Percentiles rank a stretch among this genome's conserved stretches.
Conservation (phyloP, 2,888 invertebrate species). For the Drosophila colorata region DNA sequence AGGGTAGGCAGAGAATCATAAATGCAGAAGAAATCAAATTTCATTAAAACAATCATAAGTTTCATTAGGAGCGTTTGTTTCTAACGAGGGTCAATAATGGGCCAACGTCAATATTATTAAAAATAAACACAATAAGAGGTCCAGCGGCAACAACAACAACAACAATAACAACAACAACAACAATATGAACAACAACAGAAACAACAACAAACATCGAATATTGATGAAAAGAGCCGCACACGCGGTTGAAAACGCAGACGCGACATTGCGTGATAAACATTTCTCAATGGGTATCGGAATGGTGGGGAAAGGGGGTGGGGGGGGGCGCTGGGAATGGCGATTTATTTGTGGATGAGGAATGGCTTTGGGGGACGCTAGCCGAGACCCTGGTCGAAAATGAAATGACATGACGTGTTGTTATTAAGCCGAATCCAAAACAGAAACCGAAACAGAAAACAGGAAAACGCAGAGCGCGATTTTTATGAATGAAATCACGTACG, state of each 20-base stretch:
- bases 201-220: conserved; percentile 36
- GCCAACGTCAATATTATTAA: conserved; percentile 72
- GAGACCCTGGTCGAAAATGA: conserved; percentile 66
- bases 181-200: conserved; percentile 24
- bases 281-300: conserved; percentile 62
- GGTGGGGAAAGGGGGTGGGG: neutral
- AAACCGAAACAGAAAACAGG: conserved; percentile 44
- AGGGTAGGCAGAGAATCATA: neutral
- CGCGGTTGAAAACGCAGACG: conserved; percentile 53
- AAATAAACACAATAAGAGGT: conserved; percentile 55
- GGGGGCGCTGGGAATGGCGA: neutral
- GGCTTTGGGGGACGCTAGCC: conserved; percentile 12
- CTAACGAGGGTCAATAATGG: conserved; percentile 77
- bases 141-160: conserved; percentile 27
- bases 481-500: conserved; percentile 77
- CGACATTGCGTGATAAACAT: conserved; percentile 82
- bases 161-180: conserved; percentile 23
- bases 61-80: conserved; percentile 40
- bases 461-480: conserved; percentile 49
- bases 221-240: conserved; percentile 72
- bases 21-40: conserved; percentile 17
- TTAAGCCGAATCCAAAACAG: conserved; percentile 67
- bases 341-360: conserved; percentile 18
- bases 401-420: conserved; percentile 83
- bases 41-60: conserved; percentile 40